Percentiles rank a stretch among this genome's conserved stretches.
These are phyloP conservation scores for Setipinna tenuifilis DNA, from an alignment of 2,797 vertebrate species.

Conservation along the genomic window DNA sequence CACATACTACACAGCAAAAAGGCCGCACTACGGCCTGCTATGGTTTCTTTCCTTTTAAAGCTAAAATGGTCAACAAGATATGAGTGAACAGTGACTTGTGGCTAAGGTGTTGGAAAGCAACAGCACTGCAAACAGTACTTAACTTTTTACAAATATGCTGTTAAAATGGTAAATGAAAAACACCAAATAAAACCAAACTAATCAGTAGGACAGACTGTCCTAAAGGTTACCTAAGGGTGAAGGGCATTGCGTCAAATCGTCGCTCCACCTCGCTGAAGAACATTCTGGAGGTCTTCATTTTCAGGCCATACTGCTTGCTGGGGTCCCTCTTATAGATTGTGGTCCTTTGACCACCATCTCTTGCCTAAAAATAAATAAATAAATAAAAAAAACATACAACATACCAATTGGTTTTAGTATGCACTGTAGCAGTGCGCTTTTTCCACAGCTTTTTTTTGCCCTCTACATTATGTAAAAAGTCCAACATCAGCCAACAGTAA, in stretches of 20 bases:
- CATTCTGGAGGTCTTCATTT: conserved; percentile 97
- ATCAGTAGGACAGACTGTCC: background rate
- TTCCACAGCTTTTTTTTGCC: too few relatives aligned
- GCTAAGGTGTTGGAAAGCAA: too few relatives aligned
- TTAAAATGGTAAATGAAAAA: too few relatives aligned
- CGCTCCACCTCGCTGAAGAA: conserved; percentile 98
- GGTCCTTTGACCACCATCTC: conserved; percentile 92
- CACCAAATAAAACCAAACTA: too few relatives aligned
- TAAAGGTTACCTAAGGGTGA: conserved; percentile 87
- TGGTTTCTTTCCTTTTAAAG: background rate
- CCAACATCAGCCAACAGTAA: background rate
- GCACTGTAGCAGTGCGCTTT: too few relatives aligned
- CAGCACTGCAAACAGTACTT: too few relatives aligned
- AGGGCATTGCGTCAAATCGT: conserved; percentile 97
- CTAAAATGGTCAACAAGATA: background rate
- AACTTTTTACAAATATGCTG: too few relatives aligned
- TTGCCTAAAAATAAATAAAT: conserved; percentile 75
- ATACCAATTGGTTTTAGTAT: background rate
- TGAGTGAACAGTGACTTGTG: background rate
- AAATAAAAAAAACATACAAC: background rate
- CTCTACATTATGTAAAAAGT: background rate
- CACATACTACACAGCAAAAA: background rate
- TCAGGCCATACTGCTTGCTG: conserved; percentile 94
- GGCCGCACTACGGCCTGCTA: background rate
- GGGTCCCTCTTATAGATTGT: conserved; percentile 98